phyloP scores from a whole-genome alignment of 2,113 vertebrate species.

The Maylandia zebra region DNA sequence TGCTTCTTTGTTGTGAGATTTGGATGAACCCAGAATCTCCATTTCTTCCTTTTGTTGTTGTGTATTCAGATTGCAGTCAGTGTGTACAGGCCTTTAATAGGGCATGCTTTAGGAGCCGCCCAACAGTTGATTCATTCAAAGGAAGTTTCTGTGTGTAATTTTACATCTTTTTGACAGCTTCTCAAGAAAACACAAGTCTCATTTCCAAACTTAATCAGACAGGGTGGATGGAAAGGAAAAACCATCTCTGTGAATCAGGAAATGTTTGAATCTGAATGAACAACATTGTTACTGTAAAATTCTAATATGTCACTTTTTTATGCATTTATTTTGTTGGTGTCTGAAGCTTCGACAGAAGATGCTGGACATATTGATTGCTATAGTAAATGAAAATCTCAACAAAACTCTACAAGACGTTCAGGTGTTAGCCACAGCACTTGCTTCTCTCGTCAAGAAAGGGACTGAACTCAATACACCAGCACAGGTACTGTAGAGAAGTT shows the following conservation, averaged over 20 bases:
- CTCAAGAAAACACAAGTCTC: rapidly evolving
- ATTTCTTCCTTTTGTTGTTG: neutral
- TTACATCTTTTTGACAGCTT: neutral
- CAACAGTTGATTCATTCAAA: neutral
- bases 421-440: conserved; percentile 67
- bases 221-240: neutral
- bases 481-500: conserved; percentile 66
- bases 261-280: neutral
- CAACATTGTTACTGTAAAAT: neutral
- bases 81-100: neutral
- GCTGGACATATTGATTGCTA: conserved; percentile 65
- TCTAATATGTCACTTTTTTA: neutral
- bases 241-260: neutral
- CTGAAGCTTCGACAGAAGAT: conserved; percentile 78
- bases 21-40: neutral
- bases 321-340: neutral
- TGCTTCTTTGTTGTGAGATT: neutral
- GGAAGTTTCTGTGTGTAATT: neutral
- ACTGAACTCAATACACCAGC: conserved; percentile 70
- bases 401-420: conserved; percentile 62
- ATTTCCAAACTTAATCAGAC: neutral
- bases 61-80: neutral
- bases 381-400: neutral
- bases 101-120: neutral
- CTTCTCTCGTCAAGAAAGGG: conserved; percentile 58